phyloP scores from a whole-genome alignment of 92 coral and sea anemone genomes.

The Nematostella vectensis region DNA sequence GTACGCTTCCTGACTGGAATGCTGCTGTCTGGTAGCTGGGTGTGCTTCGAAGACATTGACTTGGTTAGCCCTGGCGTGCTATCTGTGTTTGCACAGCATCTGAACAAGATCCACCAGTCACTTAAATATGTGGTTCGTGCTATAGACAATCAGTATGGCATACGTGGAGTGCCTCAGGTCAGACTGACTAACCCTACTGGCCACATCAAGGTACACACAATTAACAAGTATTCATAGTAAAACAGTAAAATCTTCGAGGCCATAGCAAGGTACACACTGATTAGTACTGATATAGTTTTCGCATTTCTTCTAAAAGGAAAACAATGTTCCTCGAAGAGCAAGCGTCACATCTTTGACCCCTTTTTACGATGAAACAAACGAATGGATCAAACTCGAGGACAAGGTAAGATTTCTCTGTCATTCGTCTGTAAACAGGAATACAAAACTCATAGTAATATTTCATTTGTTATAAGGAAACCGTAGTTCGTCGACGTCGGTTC shows the following conservation, averaged over 20 bases:
- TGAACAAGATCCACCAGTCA: conserved; percentile 47
- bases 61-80: conserved; percentile 51
- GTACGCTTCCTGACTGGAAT: conserved; percentile 70
- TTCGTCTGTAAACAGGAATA: too few species aligned
- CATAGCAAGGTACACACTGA: too few species aligned
- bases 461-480: too few species aligned
- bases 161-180: conserved; percentile 30
- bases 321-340: conserved; percentile 2
- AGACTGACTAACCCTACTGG: too few species aligned
- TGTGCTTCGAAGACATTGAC: conserved; percentile 82
- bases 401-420: too few species aligned
- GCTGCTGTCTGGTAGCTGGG: conserved; percentile 81
- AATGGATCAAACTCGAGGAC: background rate
- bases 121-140: conserved; percentile 45
- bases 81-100: conserved; percentile 67
- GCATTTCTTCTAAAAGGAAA: too few species aligned
- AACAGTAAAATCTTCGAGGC: too few species aligned
- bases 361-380: background rate
- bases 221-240: conserved; percentile 3
- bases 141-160: conserved; percentile 45
- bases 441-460: too few species aligned
- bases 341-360: conserved; percentile 1
- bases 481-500: conserved; percentile 29
- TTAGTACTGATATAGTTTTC: too few species aligned
- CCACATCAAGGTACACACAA: too few species aligned